Evolutionary conservation across 2,797 vertebrate species (phyloP).

Genomic region (Merluccius polli): DNA sequence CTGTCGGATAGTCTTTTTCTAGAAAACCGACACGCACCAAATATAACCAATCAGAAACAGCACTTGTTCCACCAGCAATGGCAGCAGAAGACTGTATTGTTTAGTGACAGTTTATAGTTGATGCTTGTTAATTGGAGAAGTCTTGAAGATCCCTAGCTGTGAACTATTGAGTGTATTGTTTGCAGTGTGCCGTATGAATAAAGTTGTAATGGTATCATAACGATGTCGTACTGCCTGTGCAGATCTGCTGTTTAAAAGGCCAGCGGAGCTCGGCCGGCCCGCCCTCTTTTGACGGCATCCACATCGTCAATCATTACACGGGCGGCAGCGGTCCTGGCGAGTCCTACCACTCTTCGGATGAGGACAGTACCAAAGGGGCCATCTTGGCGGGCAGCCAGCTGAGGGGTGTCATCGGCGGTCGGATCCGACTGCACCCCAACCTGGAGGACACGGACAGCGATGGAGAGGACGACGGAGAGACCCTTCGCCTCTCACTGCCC

Average conservation of each 20-base stretch:
- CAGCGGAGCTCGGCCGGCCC: conserved; percentile 77
- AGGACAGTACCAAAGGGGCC: conserved; percentile 76
- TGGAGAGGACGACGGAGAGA: conserved; percentile 68
- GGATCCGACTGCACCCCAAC: conserved; percentile 75
- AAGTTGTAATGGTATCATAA: not conserved
- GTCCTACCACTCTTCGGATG: conserved; percentile 90
- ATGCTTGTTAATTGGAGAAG: not conserved
- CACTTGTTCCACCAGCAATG: not conserved
- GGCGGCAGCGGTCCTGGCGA: conserved; percentile 55
- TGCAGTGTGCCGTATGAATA: not conserved
- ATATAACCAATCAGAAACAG: not conserved
- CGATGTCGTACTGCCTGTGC: conserved; percentile 36
- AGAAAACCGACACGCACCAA: not conserved
- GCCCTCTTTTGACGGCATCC: conserved; percentile 91
- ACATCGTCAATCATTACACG: conserved; percentile 90
- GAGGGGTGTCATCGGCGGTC: conserved; percentile 56
- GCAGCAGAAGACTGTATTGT: not conserved
- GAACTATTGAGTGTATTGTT: not conserved
- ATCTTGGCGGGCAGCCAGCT: conserved; percentile 55
- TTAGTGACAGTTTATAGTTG: not conserved
- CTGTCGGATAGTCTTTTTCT: not conserved
- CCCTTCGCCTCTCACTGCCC: conserved; percentile 67
- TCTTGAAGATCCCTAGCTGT: not conserved
- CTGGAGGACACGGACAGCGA: conserved; percentile 82
- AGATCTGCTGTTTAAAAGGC: conserved; percentile 91